phyloP scores from a whole-genome alignment of 2,113 vertebrate species.

The Oryzias woworae region DNA sequence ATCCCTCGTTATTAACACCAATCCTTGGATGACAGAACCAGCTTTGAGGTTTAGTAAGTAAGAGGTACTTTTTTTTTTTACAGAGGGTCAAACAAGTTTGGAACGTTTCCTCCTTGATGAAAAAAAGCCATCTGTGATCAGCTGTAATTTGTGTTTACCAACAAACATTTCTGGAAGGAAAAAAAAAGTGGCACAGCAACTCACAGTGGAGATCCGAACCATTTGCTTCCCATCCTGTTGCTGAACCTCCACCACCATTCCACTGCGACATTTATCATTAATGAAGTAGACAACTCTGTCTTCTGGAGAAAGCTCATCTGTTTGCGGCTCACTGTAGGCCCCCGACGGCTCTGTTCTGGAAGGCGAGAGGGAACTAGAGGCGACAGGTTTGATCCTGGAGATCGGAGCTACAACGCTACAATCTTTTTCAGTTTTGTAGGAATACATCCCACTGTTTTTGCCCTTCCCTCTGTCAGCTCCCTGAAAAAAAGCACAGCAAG shows the following conservation, averaged over 20 bases:
- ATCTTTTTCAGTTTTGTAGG: background rate
- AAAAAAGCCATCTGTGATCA: no score
- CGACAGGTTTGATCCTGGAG: slow-evolving; percentile 63
- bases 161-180: background rate
- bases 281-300: slow-evolving; percentile 78
- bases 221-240: slow-evolving; percentile 8
- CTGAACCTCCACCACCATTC: slow-evolving; percentile 73
- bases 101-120: no score
- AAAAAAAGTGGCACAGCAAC: slow-evolving; percentile 6
- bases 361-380: rapidly evolving
- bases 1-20: no score
- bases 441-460: slow-evolving; percentile 42
- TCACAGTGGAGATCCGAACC: slow-evolving; percentile 69
- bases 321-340: rapidly evolving
- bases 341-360: background rate
- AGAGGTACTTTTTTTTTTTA: no score
- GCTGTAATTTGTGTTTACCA: no score
- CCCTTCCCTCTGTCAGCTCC: slow-evolving; percentile 75
- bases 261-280: slow-evolving; percentile 44
- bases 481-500: slow-evolving; percentile 48
- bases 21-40: no score
- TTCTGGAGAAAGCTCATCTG: slow-evolving; percentile 59
- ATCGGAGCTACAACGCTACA: slow-evolving; percentile 79
- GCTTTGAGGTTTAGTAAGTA: no score
- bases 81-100: no score